Base-by-base conservation (phyloP, 2,113 vertebrate genomes). In the Eira barbara region DNA sequence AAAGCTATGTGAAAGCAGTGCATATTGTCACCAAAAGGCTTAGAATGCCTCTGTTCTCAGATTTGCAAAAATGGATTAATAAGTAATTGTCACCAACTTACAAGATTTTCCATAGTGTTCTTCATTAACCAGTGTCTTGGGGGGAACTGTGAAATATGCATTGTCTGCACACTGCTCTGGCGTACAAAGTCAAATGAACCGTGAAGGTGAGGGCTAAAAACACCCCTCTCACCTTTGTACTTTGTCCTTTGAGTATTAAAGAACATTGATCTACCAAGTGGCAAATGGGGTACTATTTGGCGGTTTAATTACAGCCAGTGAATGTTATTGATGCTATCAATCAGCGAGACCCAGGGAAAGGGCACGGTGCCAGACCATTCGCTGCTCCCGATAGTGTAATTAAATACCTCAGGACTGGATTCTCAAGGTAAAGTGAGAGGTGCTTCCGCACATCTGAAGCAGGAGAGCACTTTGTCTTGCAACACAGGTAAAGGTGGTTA, bases 251-350 rank as follows among this genome's bases (percentile, higher is more conserved):
- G 78, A 91, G 65, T 82, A 83, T 71, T 95, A 96, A 97, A 97
- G 95, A 97, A 92, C 84, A 95, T 84, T 97, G 98, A 96, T 98
- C 83, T 97, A 71, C 78, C 80, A 84, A 96, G 95, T 94, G 95
- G 87, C 63, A 97, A 97, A 98, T 78, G 78, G 74, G 96, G 97
- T 98, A 95, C 90, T 95, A 23, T 98, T 97, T 98, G 95, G 96
- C 93, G 69, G 27, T 99, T 99, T 98, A 99, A 98, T 99, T 99
- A 98, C 98, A 99, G 95, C 79, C 91, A 97, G 89, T 98, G 95
- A 96, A 85, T 97, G 98, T 98, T 98, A 98, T 97, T 98, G 98
- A 98, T 98, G 95, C 92, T 98, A 96, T 98, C 98, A 98, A 52
- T 98, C 97, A 98, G 92, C 29, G 82, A 98, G 97, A 97, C 74